Conservation (phyloP, 37 sponge, comb jelly and placozoan genomes). For the Halichondria panicea region DNA sequence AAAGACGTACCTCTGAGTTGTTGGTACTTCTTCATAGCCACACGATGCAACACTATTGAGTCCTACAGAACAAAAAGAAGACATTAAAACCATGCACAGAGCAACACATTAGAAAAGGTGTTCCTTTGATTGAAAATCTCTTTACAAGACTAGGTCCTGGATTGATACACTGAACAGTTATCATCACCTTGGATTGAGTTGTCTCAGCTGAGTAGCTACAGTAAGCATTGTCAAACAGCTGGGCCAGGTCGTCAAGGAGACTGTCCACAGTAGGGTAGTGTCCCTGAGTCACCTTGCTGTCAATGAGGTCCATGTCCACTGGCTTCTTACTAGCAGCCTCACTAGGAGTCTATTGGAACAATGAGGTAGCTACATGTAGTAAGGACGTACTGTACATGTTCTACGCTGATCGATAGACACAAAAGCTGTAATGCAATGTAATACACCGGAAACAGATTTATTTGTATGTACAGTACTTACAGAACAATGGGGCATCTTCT, state of each 20-base stretch:
- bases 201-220: conserved; percentile 15
- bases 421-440: too few species aligned
- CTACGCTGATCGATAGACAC: too few species aligned
- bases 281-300: conserved; percentile 15
- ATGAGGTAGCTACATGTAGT: too few species aligned
- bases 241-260: conserved; percentile 21
- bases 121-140: too few species aligned
- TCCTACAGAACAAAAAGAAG: conserved; percentile 38
- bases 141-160: background rate
- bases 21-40: conserved; percentile 39
- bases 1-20: conserved; percentile 39
- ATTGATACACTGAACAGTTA: background rate
- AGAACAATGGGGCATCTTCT: too few species aligned
- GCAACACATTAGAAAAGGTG: too few species aligned
- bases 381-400: too few species aligned
- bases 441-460: too few species aligned
- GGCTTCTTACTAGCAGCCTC: conserved; percentile 58
- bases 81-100: too few species aligned
- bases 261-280: conserved; percentile 18
- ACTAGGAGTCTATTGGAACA: background rate
- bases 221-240: conserved; percentile 48
- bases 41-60: conserved; percentile 52
- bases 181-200: conserved; percentile 24
- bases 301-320: conserved; percentile 50
- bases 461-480: too few species aligned